phyloP scores from a whole-genome alignment of 2,113 vertebrate species.

The Mirza zaza region DNA sequence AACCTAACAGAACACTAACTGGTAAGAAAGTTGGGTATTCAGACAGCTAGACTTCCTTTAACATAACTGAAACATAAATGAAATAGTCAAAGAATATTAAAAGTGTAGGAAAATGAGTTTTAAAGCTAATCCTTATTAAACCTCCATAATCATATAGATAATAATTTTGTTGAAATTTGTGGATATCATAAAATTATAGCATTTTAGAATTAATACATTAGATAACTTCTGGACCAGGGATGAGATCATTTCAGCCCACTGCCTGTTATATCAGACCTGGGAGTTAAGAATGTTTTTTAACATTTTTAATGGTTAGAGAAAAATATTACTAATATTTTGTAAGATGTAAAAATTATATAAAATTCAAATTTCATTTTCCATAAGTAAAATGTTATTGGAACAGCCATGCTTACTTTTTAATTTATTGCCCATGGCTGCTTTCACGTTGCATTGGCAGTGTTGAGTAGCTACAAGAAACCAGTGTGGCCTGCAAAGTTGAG shows the following conservation, averaged over 20 bases:
- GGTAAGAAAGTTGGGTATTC: neutral
- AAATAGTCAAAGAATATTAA: neutral
- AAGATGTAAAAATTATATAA: neutral
- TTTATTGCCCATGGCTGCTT: neutral
- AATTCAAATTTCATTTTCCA: neutral
- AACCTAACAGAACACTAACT: neutral
- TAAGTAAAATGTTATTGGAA: neutral
- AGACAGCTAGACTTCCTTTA: neutral
- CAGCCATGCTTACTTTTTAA: neutral
- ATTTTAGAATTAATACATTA: slow-evolving; percentile 1
- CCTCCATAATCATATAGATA: neutral
- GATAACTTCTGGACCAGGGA: neutral
- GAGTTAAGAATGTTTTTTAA: neutral
- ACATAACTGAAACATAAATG: neutral
- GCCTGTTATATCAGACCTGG: neutral
- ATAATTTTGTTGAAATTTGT: neutral
- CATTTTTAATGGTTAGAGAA: neutral
- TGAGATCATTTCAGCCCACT: neutral
- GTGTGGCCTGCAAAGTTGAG: neutral
- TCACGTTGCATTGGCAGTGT: neutral
- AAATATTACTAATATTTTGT: neutral
- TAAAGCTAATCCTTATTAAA: neutral
- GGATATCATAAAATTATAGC: neutral
- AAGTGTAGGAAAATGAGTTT: neutral
- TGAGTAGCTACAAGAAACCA: neutral